Conservation (phyloP, 2,888 invertebrate genomes). For the Heliconius aoede region DNA sequence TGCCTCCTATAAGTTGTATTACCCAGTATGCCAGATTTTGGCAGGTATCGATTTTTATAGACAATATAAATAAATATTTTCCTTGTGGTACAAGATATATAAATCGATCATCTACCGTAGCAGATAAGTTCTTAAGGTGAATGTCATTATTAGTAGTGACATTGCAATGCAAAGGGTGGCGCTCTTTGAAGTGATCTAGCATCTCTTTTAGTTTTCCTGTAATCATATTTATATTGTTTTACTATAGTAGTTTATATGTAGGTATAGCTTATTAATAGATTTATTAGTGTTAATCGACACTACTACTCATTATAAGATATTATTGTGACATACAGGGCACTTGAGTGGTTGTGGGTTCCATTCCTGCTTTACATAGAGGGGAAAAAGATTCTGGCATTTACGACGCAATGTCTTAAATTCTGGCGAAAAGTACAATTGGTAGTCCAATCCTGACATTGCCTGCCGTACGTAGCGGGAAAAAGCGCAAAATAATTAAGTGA, state of each 20-base stretch:
- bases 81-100: slow-evolving; percentile 64
- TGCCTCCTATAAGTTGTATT: slow-evolving; percentile 71
- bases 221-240: slow-evolving; percentile 11
- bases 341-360: too few relatives aligned
- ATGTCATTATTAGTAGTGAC: slow-evolving; percentile 64
- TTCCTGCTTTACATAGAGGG: too few relatives aligned
- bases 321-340: too few relatives aligned
- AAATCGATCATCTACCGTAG: slow-evolving; percentile 60
- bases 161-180: slow-evolving; percentile 63
- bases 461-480: too few relatives aligned
- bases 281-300: too few relatives aligned
- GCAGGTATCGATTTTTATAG: slow-evolving; percentile 58
- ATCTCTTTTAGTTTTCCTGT: slow-evolving; percentile 68
- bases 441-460: too few relatives aligned
- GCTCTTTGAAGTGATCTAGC: slow-evolving; percentile 72
- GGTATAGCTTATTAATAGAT: background rate
- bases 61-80: slow-evolving; percentile 68
- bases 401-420: too few relatives aligned
- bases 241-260: background rate
- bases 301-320: too few relatives aligned
- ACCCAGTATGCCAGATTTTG: slow-evolving; percentile 73
- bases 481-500: too few relatives aligned
- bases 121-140: slow-evolving; percentile 49
- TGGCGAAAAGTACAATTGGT: too few relatives aligned
- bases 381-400: too few relatives aligned